phyloP scores from a whole-genome alignment of 2,888 invertebrate genomes.

The Drosophila kambysellisi region DNA sequence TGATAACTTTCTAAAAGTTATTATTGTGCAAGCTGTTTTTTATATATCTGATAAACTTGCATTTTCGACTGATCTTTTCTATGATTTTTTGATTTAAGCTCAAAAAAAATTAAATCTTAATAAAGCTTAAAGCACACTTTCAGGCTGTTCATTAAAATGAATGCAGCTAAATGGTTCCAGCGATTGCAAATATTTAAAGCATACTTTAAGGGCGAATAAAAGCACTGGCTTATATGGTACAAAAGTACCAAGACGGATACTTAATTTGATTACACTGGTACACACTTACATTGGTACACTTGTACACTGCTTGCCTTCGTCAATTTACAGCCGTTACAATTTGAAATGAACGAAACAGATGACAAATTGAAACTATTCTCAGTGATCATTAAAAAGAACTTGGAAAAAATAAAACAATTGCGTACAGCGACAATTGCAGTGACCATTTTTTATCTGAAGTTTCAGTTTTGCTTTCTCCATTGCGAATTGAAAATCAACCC shows the following conservation, averaged over 20 bases:
- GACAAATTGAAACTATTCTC: background rate
- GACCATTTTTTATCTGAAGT: background rate
- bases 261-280: background rate
- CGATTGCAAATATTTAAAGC: background rate
- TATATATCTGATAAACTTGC: background rate
- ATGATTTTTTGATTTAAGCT: background rate
- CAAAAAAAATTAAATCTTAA: background rate
- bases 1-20: slow-evolving; percentile 1
- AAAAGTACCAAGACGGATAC: background rate
- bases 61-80: background rate
- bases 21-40: background rate
- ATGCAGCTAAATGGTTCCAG: background rate
- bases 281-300: background rate
- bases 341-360: background rate
- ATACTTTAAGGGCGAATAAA: background rate
- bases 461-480: background rate
- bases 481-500: background rate
- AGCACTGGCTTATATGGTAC: background rate
- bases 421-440: background rate
- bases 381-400: background rate
- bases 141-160: background rate
- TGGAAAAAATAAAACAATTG: background rate
- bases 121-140: background rate
- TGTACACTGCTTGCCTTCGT: background rate
- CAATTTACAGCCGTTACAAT: background rate